Conservation (phyloP, 2,888 invertebrate species). For the Melipona bicolor region DNA sequence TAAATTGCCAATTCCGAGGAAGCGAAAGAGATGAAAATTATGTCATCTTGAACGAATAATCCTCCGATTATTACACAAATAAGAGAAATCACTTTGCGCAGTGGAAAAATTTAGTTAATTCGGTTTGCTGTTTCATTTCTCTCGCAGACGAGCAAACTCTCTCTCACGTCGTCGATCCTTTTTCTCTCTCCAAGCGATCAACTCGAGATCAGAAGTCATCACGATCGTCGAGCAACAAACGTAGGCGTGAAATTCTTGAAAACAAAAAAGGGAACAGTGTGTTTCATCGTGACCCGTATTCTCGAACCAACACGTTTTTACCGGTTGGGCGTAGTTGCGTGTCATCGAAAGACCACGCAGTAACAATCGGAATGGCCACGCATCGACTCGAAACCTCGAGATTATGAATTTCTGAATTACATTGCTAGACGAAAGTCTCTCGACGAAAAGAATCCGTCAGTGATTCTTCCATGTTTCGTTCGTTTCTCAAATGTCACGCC, state of each 20-base stretch:
- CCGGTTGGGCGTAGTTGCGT: background rate
- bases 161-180: background rate
- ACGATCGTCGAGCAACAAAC: background rate
- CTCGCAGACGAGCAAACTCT: background rate
- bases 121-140: background rate
- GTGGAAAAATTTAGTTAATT: background rate
- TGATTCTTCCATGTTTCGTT: constrained; percentile 5
- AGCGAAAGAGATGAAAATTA: background rate
- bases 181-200: background rate
- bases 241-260: constrained; percentile 11
- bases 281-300: constrained; percentile 52
- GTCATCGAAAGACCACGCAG: background rate
- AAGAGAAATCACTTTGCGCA: background rate
- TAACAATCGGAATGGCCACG: background rate
- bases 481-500: background rate
- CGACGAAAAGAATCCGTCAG: background rate
- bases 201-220: too few species aligned
- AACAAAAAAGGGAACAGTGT: constrained; percentile 33
- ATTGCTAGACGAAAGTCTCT: background rate
- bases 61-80: background rate
- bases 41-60: background rate
- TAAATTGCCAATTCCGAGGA: background rate
- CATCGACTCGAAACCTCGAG: background rate
- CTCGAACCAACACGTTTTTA: constrained; percentile 29
- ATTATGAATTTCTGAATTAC: background rate